A percentile compares a stretch with the other conserved stretches of the same genome.
phyloP scores from a whole-genome alignment of 2,888 invertebrate species.

The Xestia sexstrigata region DNA sequence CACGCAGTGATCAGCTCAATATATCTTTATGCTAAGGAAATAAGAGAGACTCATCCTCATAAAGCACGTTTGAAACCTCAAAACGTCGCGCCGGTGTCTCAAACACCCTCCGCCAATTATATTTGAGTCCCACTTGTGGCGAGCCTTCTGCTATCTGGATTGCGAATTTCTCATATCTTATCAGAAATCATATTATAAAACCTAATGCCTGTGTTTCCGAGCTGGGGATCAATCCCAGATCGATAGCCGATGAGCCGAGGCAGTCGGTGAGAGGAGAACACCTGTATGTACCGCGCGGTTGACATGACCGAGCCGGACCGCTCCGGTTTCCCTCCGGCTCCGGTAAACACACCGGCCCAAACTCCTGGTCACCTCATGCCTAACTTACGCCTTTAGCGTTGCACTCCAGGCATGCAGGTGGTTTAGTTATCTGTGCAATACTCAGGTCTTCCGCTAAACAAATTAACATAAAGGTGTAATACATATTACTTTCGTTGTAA shows the following conservation, averaged over 20 bases:
- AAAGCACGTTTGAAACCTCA: background rate
- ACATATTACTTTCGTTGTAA: background rate
- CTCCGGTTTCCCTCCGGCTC: constrained; percentile 14
- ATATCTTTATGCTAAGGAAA: background rate
- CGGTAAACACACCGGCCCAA: background rate
- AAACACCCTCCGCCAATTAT: background rate
- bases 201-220: background rate
- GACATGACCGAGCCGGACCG: constrained; percentile 39
- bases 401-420: background rate
- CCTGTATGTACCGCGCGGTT: background rate
- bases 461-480: background rate
- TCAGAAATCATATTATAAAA: background rate
- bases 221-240: background rate
- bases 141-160: background rate
- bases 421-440: background rate
- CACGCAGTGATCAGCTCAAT: background rate
- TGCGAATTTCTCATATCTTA: background rate
- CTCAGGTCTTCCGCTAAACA: background rate
- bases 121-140: too few relatives aligned
- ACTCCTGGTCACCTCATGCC: constrained; percentile 8
- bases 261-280: background rate
- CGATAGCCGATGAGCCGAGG: background rate
- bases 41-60: background rate
- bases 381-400: background rate
- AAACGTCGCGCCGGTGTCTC: background rate